These are phyloP conservation scores for Oceanodroma leucorhoa DNA, from an alignment of 2,797 vertebrate genomes.

Conservation along the genomic window DNA sequence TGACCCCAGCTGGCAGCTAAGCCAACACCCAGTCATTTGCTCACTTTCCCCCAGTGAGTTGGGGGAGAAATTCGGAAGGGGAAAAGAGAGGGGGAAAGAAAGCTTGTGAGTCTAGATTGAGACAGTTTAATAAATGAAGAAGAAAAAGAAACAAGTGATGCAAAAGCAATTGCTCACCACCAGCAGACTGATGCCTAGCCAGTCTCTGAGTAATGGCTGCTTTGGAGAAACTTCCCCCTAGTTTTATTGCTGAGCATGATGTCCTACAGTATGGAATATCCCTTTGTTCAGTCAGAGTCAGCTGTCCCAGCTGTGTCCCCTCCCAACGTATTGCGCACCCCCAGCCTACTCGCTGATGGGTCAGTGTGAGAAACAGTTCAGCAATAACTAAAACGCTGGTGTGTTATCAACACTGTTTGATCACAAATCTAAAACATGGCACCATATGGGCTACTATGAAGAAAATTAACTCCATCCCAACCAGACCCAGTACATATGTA, in stretches of 20 bases:
- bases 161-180: neutral
- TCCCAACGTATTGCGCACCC: neutral
- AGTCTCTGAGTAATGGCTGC: neutral
- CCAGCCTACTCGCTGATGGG: accelerated
- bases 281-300: neutral
- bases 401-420: neutral
- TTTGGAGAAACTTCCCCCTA: neutral
- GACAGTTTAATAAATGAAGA: neutral
- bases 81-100: neutral
- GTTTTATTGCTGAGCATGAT: neutral
- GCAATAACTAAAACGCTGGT: neutral
- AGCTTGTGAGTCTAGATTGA: neutral
- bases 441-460: neutral
- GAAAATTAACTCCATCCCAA: neutral
- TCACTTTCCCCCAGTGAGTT: accelerated
- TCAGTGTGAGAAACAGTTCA: neutral
- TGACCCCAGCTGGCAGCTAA: neutral
- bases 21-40: neutral
- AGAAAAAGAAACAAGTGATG: neutral
- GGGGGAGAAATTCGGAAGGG: neutral
- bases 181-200: neutral
- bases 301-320: neutral
- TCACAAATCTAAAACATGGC: neutral
- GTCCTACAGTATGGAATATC: neutral
- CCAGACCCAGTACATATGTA: neutral